Percentiles rank a stretch among this genome's conserved stretches.
Conservation (phyloP, 2,113 vertebrate genomes). For the Zingel zingel region DNA sequence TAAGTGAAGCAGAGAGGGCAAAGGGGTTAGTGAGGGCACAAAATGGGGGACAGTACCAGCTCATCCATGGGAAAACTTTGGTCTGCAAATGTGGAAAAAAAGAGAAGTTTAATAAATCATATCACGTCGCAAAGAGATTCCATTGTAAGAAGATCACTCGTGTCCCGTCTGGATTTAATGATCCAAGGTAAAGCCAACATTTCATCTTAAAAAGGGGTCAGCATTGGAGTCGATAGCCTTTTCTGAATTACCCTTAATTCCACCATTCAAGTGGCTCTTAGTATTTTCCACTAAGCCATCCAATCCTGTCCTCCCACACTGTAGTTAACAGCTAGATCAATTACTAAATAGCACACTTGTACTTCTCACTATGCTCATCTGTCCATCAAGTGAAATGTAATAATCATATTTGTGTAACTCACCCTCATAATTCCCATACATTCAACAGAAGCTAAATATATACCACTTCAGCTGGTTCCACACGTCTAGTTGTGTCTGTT, state of each 20-base stretch:
- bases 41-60: conserved; percentile 52
- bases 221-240: conserved; percentile 25
- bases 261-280: conserved; percentile 51
- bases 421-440: conserved; percentile 58
- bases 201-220: conserved; percentile 24
- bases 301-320: conserved; percentile 40
- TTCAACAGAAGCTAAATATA: conserved; percentile 69
- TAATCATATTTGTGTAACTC: conserved; percentile 74
- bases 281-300: conserved; percentile 64
- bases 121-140: conserved; percentile 46
- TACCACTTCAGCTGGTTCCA: conserved; percentile 57
- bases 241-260: conserved; percentile 61
- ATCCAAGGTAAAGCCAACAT: conserved; percentile 47
- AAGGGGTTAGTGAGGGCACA: conserved; percentile 49
- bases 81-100: conserved; percentile 21
- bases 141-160: conserved; percentile 29
- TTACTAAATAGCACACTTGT: conserved; percentile 59
- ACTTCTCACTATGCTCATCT: conserved; percentile 68
- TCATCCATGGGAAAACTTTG: conserved; percentile 27
- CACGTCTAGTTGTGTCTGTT: conserved; percentile 73
- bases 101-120: conserved; percentile 43
- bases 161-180: conserved; percentile 45
- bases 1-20: conserved; percentile 44
- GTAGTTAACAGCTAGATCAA: conserved; percentile 39
- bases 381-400: conserved; percentile 72